Conservation (phyloP, 1,140 invertebrate genomes). For the Drosophila sucinea region DNA sequence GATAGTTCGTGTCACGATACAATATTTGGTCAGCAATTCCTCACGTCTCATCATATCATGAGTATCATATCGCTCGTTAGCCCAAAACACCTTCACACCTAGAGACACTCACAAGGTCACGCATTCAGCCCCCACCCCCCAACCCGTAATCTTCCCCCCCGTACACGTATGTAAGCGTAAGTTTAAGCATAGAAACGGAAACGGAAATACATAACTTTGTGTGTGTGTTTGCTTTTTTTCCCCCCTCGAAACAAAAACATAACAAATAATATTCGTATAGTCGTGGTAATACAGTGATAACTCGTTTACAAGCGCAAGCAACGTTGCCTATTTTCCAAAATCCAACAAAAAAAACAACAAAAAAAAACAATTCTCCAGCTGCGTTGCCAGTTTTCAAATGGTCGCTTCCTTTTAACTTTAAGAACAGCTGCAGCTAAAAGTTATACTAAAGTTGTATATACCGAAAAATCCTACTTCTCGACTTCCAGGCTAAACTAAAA, state of each 20-base stretch:
- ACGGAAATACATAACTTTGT: neutral
- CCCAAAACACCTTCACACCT: no score
- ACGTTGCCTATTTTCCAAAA: neutral
- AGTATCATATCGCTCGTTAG: slow-evolving; percentile 3
- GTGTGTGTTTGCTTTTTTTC: neutral
- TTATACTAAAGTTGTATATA: slow-evolving; percentile 2
- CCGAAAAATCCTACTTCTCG: neutral
- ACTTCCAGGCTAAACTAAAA: neutral
- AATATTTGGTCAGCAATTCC: slow-evolving; percentile 8
- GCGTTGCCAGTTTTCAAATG: neutral
- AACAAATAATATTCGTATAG: neutral
- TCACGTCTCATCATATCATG: slow-evolving; percentile 11
- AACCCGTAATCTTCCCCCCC: neutral
- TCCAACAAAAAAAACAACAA: no score
- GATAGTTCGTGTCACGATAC: slow-evolving; percentile 2
- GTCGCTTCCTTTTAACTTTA: slow-evolving; percentile 1
- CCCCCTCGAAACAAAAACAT: neutral
- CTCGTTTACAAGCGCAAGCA: slow-evolving; percentile 1
- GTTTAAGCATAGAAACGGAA: neutral
- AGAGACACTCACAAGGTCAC: no score
- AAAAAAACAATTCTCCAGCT: neutral
- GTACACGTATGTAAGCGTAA: neutral
- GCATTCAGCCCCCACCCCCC: neutral
- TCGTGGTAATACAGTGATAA: slow-evolving; percentile 7
- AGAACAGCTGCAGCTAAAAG: slow-evolving; percentile 1